Conservation (phyloP, 2,113 vertebrate species). For the Argyrosomus japonicus region DNA sequence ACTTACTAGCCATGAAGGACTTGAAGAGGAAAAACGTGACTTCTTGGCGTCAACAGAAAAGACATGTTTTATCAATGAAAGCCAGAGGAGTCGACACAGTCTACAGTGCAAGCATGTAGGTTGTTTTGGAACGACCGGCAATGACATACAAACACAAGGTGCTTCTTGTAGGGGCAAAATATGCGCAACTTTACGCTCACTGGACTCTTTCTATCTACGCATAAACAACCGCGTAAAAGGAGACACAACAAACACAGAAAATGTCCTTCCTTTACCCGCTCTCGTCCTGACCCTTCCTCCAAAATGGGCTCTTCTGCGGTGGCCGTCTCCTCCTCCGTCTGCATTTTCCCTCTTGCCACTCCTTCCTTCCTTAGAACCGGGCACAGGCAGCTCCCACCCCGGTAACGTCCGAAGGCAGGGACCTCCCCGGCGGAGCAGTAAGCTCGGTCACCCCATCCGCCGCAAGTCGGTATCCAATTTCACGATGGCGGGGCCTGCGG, state of each 20-base stretch:
- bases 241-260: background rate
- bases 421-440: slow-evolving; percentile 79
- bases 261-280: slow-evolving; percentile 75
- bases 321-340: slow-evolving; percentile 82
- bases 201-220: background rate
- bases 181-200: slow-evolving; percentile 8
- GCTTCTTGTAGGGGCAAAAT: background rate
- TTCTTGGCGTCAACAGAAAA: background rate
- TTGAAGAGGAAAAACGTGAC: background rate
- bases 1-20: slow-evolving; percentile 3
- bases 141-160: slow-evolving; percentile 6
- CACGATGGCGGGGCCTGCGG: slow-evolving; percentile 79
- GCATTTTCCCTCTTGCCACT: slow-evolving; percentile 76
- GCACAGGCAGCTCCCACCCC: slow-evolving; percentile 71
- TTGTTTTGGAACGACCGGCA: slow-evolving; percentile 18
- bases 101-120: background rate
- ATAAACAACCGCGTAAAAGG: background rate
- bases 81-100: background rate
- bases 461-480: slow-evolving; percentile 76
- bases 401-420: slow-evolving; percentile 75
- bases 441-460: slow-evolving; percentile 82
- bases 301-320: slow-evolving; percentile 81
- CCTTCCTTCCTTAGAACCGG: slow-evolving; percentile 70
- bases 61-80: slow-evolving; percentile 25
- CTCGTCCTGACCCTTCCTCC: slow-evolving; percentile 81